Base-by-base conservation (phyloP, 1,140 invertebrate species). In the Leguminivora glycinivorella region DNA sequence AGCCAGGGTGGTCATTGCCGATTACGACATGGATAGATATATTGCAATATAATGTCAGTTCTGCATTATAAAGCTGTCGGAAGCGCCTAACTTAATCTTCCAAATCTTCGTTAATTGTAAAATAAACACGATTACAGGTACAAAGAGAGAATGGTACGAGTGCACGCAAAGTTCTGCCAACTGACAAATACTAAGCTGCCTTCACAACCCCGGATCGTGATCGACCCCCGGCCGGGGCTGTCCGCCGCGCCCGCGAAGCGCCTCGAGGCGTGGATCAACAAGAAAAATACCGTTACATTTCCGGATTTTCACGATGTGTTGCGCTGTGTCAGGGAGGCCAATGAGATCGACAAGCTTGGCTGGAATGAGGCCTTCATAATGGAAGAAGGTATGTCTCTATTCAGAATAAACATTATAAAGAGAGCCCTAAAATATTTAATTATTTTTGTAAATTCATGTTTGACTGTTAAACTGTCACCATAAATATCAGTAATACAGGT, bases 291-390 rank as follows among this genome's bases (percentile, higher is more conserved):
- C 85, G 70, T 88, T 6, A 85, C 88, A 2, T 91, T 91, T 68
- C 89, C 89, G 0, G 89, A 91, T 25, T 91, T 89, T 69, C 87
- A 91, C 75, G 89, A 91, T 77, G 89, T 91, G 0, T 56, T 91
- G 6, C 75, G 78, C 4, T 91, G 87, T 70, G 87, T 91, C 1
- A 77, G 78, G 43, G 83, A 88, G 6, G 88, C 87, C 1, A 91
- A 91, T 72, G 71, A 81, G 1, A 86, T 87, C 70, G 86, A 90
- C 52, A 83, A 82, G 24, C 70, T 91, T 1, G 76, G 83, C 5
- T 88, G 83, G 86, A 89, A 79, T 72, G 88, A 91, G 31, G 80
- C 79, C 68, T 83, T 90, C 69, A 83, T 90, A 29, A 85, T 87
- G 80, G 89, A 88, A 73, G 89, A 91, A 89, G 89, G 89, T 91